Evolutionary conservation across 1,140 invertebrate species (phyloP).

Genomic region (Panulirus ornatus): DNA sequence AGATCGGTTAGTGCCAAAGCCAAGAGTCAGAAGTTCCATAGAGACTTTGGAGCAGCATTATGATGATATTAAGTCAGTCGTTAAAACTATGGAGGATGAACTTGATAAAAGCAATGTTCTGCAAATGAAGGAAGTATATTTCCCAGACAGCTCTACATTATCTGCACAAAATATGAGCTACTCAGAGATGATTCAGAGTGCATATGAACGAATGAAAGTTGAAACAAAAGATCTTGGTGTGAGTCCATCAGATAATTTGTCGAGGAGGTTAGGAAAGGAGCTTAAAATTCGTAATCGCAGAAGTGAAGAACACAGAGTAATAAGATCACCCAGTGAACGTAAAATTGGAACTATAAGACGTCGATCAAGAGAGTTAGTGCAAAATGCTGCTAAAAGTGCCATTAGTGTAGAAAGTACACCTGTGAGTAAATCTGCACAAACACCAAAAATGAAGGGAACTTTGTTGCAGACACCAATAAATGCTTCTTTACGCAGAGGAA

Average conservation of each 20-base stretch:
- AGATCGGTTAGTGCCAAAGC: background rate
- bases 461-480: constrained; percentile 65
- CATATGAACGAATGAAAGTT: constrained; percentile 73
- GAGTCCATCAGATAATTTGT: constrained; percentile 83
- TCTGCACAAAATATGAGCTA: constrained; percentile 63
- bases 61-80: constrained; percentile 69
- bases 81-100: constrained; percentile 61
- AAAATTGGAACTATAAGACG: constrained; percentile 87
- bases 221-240: constrained; percentile 69
- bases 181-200: constrained; percentile 74
- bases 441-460: constrained; percentile 67
- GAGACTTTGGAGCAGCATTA: constrained; percentile 67
- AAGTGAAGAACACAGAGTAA: constrained; percentile 84
- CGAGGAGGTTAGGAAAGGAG: constrained; percentile 84
- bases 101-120: constrained; percentile 58
- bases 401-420: constrained; percentile 43
- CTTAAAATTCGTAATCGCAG: constrained; percentile 83
- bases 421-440: constrained; percentile 4
- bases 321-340: constrained; percentile 87
- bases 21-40: constrained; percentile 5
- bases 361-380: constrained; percentile 81
- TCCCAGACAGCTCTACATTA: constrained; percentile 33
- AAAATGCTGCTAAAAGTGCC: constrained; percentile 53
- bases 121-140: constrained; percentile 65
- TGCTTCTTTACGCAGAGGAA: constrained; percentile 62